A percentile compares a stretch with the other conserved stretches of the same genome.
These are phyloP conservation scores for Dione juno DNA, from an alignment of 2,888 invertebrate genomes.

Conservation along the genomic window DNA sequence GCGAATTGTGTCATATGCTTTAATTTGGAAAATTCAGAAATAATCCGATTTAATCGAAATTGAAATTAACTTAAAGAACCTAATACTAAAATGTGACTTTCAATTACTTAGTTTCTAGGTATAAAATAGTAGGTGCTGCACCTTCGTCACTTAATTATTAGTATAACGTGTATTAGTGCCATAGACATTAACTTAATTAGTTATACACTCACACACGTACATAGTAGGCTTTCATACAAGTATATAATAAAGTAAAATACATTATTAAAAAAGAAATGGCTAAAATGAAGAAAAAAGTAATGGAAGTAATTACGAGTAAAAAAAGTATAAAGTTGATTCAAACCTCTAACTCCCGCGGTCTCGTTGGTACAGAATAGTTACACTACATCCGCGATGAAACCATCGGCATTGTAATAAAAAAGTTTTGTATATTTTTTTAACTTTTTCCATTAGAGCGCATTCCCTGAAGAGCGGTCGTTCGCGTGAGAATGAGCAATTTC, in stretches of 20 bases:
- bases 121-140: neutral
- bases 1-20: too few relatives aligned
- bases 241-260: neutral
- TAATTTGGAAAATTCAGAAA: too few relatives aligned
- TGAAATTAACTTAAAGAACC: neutral
- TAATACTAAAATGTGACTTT: neutral
- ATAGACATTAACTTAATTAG: conserved; percentile 5
- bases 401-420: conserved; percentile 68
- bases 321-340: conserved; percentile 32
- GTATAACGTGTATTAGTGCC: neutral
- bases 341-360: conserved; percentile 33
- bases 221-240: neutral
- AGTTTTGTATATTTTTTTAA: conserved; percentile 78
- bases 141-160: neutral
- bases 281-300: conserved; percentile 22
- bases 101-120: neutral
- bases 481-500: conserved; percentile 84
- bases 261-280: neutral
- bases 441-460: conserved; percentile 79
- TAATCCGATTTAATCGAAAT: neutral
- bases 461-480: conserved; percentile 71
- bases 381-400: conserved; percentile 49
- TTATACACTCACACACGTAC: neutral
- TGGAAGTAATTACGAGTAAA: conserved; percentile 34
- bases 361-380: conserved; percentile 42